phyloP scores from a whole-genome alignment of 2,113 vertebrate species.

The Hyaena hyaena region DNA sequence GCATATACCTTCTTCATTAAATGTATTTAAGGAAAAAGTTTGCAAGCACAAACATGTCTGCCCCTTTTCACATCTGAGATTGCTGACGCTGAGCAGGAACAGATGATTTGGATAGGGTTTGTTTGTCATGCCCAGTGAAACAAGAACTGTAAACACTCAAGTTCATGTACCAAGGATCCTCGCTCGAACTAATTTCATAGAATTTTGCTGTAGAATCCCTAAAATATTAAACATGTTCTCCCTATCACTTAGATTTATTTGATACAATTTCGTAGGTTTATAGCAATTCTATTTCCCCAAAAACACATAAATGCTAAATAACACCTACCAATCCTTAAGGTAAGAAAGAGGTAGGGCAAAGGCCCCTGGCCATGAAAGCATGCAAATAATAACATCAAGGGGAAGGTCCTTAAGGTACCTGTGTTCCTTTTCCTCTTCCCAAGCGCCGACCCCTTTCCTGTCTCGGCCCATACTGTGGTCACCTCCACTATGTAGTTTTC shows the following conservation, averaged over 20 bases:
- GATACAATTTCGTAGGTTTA: background rate
- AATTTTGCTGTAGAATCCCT: background rate
- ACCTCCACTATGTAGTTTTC: background rate
- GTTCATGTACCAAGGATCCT: background rate
- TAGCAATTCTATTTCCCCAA: background rate
- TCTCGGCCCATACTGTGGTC: background rate
- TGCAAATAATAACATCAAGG: background rate
- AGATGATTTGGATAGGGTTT: background rate
- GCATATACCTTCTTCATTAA: background rate
- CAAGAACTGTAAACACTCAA: background rate
- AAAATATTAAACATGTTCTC: constrained; percentile 25
- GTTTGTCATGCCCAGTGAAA: background rate
- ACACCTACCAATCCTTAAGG: background rate
- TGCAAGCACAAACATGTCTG: constrained; percentile 40
- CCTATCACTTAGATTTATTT: background rate
- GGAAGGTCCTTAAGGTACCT: background rate
- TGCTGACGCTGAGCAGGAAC: background rate
- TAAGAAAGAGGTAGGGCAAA: background rate
- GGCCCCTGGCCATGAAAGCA: background rate
- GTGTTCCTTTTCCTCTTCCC: background rate
- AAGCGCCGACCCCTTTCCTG: background rate
- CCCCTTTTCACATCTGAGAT: constrained; percentile 18
- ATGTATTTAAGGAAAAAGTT: background rate
- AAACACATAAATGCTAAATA: background rate
- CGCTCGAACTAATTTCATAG: background rate